Percentiles rank a stretch among this genome's conserved stretches.
Evolutionary conservation across 2,797 vertebrate genomes (phyloP).

Genomic region (Varecia variegata): DNA sequence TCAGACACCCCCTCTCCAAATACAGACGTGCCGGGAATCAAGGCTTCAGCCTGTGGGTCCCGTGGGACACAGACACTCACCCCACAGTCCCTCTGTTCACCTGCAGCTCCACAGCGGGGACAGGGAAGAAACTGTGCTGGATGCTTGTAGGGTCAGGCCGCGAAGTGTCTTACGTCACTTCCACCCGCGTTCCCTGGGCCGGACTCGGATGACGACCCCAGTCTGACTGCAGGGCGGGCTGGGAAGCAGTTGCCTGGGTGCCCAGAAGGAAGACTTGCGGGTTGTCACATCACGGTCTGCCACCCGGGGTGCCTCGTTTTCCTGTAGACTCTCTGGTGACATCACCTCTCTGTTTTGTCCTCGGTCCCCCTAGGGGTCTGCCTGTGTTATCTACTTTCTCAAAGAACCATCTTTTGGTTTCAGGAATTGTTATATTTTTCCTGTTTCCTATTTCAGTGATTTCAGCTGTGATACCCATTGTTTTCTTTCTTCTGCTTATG

Average conservation of each 20-base stretch:
- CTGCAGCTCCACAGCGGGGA: too few species aligned
- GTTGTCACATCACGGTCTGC: too few species aligned
- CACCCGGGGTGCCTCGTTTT: accelerated
- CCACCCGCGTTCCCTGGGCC: accelerated
- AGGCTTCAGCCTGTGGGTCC: neutral
- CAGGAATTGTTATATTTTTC: neutral
- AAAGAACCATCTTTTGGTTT: neutral
- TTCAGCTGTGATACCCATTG: neutral
- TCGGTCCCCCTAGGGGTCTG: too few species aligned
- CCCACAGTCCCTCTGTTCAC: neutral
- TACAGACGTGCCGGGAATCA: neutral
- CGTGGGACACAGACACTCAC: neutral
- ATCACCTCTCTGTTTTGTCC: neutral
- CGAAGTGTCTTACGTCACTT: too few species aligned
- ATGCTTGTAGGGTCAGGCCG: neutral
- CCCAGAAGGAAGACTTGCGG: neutral
- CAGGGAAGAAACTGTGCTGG: neutral
- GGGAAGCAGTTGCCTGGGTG: neutral
- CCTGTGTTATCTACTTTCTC: too few species aligned
- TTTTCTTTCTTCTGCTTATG: neutral
- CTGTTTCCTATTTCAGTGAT: neutral
- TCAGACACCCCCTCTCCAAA: too few species aligned
- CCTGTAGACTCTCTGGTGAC: too few species aligned
- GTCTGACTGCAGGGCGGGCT: neutral
- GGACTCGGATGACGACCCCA: too few species aligned